A percentile compares a stretch with the other conserved stretches of the same genome.
Evolutionary conservation across 2,888 invertebrate genomes (phyloP).

Genomic region (Drosophila monieri): DNA sequence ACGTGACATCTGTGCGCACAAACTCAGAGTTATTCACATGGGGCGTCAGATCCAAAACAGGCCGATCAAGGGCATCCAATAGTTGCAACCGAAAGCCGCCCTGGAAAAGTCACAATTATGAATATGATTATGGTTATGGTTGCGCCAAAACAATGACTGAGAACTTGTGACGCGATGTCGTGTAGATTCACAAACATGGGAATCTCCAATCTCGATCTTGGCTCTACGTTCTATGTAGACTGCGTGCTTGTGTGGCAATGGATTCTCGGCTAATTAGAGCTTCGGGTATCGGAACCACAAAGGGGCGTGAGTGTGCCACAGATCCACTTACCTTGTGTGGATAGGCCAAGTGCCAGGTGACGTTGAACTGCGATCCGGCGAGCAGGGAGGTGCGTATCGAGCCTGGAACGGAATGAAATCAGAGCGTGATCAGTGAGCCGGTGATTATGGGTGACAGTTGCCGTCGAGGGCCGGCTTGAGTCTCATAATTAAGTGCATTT

Average conservation of each 20-base stretch:
- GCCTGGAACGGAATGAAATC: conserved; percentile 86
- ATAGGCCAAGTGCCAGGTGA: conserved; percentile 97
- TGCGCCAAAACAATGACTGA: conserved; percentile 66
- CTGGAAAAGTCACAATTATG: conserved; percentile 85
- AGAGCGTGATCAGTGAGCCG: conserved; percentile 33
- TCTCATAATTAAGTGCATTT: conserved; percentile 66
- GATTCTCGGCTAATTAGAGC: conserved; percentile 38
- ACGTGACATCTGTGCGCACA: conserved; percentile 94
- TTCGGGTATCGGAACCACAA: conserved; percentile 50
- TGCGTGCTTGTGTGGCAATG: conserved; percentile 72
- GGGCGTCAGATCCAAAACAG: conserved; percentile 93
- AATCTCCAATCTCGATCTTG: conserved; percentile 52
- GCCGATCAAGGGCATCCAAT: conserved; percentile 92
- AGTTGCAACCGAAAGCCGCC: conserved; percentile 96
- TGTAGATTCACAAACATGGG: conserved; percentile 60
- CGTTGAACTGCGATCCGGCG: conserved; percentile 93
- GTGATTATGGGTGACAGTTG: conserved; percentile 43
- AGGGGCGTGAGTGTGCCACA: conserved; percentile 34
- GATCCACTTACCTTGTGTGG: conserved; percentile 90
- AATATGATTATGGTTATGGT: conserved; percentile 28
- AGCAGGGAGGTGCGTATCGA: conserved; percentile 91
- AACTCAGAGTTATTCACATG: conserved; percentile 92
- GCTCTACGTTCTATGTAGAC: conserved; percentile 28
- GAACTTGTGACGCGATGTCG: conserved; percentile 66
- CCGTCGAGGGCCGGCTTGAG: conserved; percentile 25